Evolutionary conservation across 2,113 vertebrate genomes (phyloP).

Genomic region (Dolichotis patagonum): DNA sequence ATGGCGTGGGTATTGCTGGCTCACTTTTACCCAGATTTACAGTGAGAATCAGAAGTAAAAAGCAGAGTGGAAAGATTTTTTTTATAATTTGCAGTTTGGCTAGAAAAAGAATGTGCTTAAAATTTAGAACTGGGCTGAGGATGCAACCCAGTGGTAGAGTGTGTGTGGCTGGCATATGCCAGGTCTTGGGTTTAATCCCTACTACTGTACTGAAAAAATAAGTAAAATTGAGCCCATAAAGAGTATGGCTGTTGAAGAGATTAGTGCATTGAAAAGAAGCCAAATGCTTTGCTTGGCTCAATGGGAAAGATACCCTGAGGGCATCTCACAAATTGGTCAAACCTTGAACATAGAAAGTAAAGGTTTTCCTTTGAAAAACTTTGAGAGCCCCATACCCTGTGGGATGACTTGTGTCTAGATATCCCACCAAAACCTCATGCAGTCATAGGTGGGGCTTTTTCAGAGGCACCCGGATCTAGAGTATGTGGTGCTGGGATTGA

Average conservation of each 20-base stretch:
- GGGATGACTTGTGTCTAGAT: no score
- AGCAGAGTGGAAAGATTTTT: not conserved
- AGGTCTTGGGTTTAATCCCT: not conserved
- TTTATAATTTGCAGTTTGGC: not conserved
- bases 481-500: no score
- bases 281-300: not conserved
- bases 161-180: not conserved
- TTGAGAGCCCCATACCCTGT: not conserved
- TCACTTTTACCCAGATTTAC: no score
- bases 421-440: no score
- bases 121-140: not conserved
- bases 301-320: not conserved
- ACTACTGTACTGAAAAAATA: not conserved
- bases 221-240: not conserved
- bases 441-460: no score
- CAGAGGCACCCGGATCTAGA: no score
- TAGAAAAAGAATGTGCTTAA: not conserved
- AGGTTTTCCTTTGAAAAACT: not conserved
- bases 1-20: no score
- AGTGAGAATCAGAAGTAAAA: not conserved
- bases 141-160: not conserved
- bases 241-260: not conserved
- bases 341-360: not conserved
- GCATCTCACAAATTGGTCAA: not conserved
- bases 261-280: not conserved